phyloP scores from a whole-genome alignment of 2,888 invertebrate genomes.

The Mimumesa dahlbomi region DNA sequence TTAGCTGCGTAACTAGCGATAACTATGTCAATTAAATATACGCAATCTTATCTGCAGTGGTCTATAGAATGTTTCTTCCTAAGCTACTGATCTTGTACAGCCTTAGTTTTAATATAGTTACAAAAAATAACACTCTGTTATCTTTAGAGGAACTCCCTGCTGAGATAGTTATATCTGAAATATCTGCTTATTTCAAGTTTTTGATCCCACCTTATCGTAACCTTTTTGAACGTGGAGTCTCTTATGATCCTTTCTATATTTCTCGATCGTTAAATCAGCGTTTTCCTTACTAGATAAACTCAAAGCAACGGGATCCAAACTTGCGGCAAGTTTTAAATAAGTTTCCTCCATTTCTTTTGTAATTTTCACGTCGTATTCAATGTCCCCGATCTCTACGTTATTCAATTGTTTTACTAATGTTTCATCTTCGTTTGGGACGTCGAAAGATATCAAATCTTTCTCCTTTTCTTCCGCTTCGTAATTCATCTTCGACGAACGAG shows the following conservation, averaged over 20 bases:
- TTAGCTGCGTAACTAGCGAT: slow-evolving; percentile 8
- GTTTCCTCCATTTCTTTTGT: slow-evolving; percentile 78
- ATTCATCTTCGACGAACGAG: slow-evolving; percentile 22
- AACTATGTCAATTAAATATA: slow-evolving; percentile 47
- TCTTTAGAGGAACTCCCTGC: slow-evolving; percentile 68
- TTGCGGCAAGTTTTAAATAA: slow-evolving; percentile 77
- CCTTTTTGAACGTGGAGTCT: slow-evolving; percentile 67
- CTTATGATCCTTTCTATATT: slow-evolving; percentile 76
- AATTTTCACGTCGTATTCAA: slow-evolving; percentile 73
- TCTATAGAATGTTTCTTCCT: slow-evolving; percentile 47
- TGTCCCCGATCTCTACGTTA: slow-evolving; percentile 33
- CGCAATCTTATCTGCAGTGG: slow-evolving; percentile 41
- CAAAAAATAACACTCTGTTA: slow-evolving; percentile 69
- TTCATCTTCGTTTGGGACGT: slow-evolving; percentile 70
- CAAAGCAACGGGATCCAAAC: slow-evolving; percentile 72
- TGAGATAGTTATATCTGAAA: slow-evolving; percentile 55
- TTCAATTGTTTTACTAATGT: slow-evolving; percentile 29
- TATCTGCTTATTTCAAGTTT: slow-evolving; percentile 62
- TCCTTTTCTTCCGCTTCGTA: slow-evolving; percentile 40
- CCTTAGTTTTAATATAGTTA: slow-evolving; percentile 65
- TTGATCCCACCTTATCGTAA: slow-evolving; percentile 62
- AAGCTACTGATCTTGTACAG: slow-evolving; percentile 63
- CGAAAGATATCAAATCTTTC: slow-evolving; percentile 74
- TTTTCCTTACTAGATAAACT: slow-evolving; percentile 60
- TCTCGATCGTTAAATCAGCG: slow-evolving; percentile 76